Conservation (phyloP, 2,113 vertebrate genomes). For the Rhynchomys soricoides region DNA sequence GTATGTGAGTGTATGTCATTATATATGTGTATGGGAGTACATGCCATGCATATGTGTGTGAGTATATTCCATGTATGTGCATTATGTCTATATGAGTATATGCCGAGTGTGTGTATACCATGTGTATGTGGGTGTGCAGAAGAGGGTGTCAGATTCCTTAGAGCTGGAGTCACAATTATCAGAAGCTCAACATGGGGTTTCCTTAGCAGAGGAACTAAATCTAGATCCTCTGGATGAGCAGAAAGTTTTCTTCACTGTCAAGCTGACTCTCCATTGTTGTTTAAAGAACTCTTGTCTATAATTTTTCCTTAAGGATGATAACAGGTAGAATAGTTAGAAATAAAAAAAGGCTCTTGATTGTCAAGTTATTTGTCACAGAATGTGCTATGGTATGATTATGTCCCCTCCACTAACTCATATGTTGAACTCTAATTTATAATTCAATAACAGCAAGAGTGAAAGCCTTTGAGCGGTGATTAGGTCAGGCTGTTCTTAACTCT, state of each 20-base stretch:
- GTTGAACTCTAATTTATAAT: background rate
- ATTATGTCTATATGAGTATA: background rate
- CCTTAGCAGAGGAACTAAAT: background rate
- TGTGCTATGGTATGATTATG: background rate
- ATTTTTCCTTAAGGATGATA: constrained; percentile 12
- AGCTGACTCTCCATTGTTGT: background rate
- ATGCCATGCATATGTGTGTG: background rate
- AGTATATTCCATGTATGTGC: background rate
- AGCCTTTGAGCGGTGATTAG: background rate
- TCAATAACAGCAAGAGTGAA: background rate
- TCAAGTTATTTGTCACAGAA: constrained; percentile 10
- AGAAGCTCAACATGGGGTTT: background rate
- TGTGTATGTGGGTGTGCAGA: background rate
- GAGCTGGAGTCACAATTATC: background rate
- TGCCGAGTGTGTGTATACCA: background rate
- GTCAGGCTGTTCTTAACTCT: background rate
- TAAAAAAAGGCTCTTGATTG: constrained; percentile 25
- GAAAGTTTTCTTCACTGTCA: background rate
- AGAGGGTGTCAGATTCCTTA: background rate
- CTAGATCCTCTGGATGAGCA: background rate
- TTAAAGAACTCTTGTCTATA: constrained; percentile 28
- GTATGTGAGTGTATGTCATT: background rate
- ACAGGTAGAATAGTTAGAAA: constrained; percentile 21
- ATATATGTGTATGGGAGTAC: background rate
- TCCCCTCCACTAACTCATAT: background rate